Base-by-base conservation (phyloP, 1,140 invertebrate species). In the Pemphigus obesinymphae region DNA sequence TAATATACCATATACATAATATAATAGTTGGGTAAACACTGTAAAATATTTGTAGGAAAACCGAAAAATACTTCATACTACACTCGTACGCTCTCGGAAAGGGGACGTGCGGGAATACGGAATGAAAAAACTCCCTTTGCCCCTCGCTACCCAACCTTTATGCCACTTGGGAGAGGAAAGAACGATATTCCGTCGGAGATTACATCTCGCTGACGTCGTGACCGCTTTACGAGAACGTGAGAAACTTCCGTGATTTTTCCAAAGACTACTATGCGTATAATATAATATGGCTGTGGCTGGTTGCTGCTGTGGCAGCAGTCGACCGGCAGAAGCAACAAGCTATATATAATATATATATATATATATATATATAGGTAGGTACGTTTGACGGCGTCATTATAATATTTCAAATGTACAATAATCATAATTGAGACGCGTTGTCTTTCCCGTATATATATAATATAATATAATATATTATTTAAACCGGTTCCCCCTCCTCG, bases 191-290 rank as follows among this genome's bases (percentile, higher is more conserved):
- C 11, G 66, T 23, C 73, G 2, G 34, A 34, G 50, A 76, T 76
- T 13, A 23, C 34, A 55, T 55, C 31, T 55, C 10, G 29, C n/a
- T 3, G 20, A 26, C 31, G 31, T 76, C 73, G 73, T 76, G 73
- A 76, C 73, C 73, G 73, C 48, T 55, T 76, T 34, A 78, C 17
- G 29, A 20, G 40, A 78, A 61, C 76, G 76, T 80, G 76, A 58
- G 76, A 61, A 61, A 78, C 34, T 43, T 78, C 34, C 6, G 53
- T 43, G 53, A 78, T 78, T 61, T 61, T 45, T 58, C 23, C 26
- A 20, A 17, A 4, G 40, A 72, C 37, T 40, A 4, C 37, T 40
- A 40, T 5, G 37, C 4, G 37, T 40, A 10, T 40, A n/a, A n/a
- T n/a, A n/a, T n/a, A n/a, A n/a, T n/a, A n/a, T n/a, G n/a, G n/a